Percentiles rank a stretch among this genome's conserved stretches.
Evolutionary conservation across 2,888 invertebrate species (phyloP).

Genomic region (Gnatocerus cornutus): DNA sequence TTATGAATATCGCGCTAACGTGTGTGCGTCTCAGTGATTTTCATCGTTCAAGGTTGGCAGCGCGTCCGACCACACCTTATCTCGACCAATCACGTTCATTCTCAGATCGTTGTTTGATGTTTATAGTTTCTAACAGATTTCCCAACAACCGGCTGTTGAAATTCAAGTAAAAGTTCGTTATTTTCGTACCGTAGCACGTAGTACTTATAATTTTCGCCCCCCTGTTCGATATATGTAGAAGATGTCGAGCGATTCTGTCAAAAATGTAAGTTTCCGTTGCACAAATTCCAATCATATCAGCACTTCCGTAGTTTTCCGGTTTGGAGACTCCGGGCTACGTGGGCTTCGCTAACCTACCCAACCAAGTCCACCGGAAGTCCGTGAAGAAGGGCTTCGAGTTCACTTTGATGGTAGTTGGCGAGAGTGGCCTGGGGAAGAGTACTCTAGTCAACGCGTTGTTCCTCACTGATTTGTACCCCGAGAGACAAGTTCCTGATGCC

Average conservation of each 20-base stretch:
- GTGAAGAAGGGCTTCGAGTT: slow-evolving; percentile 99
- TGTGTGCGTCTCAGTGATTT: too few species aligned
- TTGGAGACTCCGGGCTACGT: slow-evolving; percentile 92
- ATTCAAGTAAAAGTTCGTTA: slow-evolving; percentile 2
- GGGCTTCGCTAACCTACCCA: slow-evolving; percentile 95
- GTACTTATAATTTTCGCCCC: slow-evolving; percentile 5
- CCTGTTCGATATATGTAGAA: background rate
- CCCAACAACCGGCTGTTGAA: slow-evolving; percentile 11
- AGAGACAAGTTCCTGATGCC: slow-evolving; percentile 90
- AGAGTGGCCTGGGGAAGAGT: slow-evolving; percentile 94
- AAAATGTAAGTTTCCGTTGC: slow-evolving; percentile 74
- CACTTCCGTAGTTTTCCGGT: slow-evolving; percentile 80
- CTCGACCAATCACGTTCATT: slow-evolving; percentile 26
- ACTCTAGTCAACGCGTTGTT: slow-evolving; percentile 96
- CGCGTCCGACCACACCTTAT: slow-evolving; percentile 23
- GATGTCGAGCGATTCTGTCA: slow-evolving; percentile 77
- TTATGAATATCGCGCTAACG: too few species aligned
- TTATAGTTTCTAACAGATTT: slow-evolving; percentile 29
- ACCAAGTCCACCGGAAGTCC: slow-evolving; percentile 97
- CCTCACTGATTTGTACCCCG: slow-evolving; percentile 95
- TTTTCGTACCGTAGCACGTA: background rate
- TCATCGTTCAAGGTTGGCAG: background rate
- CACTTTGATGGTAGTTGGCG: slow-evolving; percentile 92
- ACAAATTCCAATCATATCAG: slow-evolving; percentile 6
- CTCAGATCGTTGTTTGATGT: slow-evolving; percentile 15